Conservation (phyloP, 2,113 vertebrate species). For the Murina feae region DNA sequence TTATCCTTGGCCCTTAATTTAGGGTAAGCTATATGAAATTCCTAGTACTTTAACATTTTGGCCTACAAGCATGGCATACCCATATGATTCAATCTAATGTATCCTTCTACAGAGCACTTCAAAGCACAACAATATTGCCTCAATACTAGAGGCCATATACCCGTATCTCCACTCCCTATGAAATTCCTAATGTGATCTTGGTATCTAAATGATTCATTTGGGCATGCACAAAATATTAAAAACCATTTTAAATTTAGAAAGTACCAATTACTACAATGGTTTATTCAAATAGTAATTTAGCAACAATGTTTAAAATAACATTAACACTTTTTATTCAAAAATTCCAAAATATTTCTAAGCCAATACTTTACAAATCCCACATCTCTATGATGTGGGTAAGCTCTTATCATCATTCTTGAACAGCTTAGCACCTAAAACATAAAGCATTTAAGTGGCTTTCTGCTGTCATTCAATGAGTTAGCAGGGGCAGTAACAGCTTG, state of each 20-base stretch:
- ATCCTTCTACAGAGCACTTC: neutral
- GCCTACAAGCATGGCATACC: neutral
- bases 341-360: neutral
- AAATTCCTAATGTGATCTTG: neutral
- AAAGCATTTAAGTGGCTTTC: neutral
- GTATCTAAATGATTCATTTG: neutral
- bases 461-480: conserved; percentile 2
- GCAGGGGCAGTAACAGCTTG: neutral
- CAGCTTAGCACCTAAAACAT: conserved; percentile 8
- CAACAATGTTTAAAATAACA: conserved; percentile 17
- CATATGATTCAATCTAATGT: neutral
- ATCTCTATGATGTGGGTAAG: neutral
- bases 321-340: neutral
- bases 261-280: neutral
- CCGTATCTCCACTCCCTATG: neutral
- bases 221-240: neutral
- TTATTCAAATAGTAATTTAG: neutral
- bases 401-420: neutral
- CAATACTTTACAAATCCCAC: neutral
- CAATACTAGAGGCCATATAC: neutral
- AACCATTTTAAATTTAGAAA: conserved; percentile 30
- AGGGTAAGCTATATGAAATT: conserved; percentile 2
- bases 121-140: neutral
- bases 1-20: conserved; percentile 2
- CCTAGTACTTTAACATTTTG: neutral